Conservation (phyloP, 2,888 invertebrate genomes). For the Hedychridium roseum region DNA sequence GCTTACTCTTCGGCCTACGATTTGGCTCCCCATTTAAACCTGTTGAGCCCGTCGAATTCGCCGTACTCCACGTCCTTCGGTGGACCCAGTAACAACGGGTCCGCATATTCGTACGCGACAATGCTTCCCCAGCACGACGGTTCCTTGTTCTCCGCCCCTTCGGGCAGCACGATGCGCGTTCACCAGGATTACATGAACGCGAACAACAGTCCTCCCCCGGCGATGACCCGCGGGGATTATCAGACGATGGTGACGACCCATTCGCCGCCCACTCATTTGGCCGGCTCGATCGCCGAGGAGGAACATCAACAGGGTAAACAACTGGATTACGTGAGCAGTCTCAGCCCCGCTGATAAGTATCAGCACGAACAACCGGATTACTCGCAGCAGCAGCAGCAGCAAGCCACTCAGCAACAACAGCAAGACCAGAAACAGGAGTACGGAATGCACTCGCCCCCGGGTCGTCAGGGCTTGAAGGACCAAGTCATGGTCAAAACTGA, state of each 20-base stretch:
- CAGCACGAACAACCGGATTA: constrained; percentile 71
- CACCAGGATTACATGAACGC: constrained; percentile 73
- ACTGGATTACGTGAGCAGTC: constrained; percentile 53
- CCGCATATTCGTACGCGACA: constrained; percentile 61
- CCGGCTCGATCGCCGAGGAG: constrained; percentile 55
- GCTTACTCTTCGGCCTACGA: constrained; percentile 82
- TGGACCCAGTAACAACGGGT: constrained; percentile 56
- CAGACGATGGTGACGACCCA: constrained; percentile 58
- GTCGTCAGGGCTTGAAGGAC: constrained; percentile 64
- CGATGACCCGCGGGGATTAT: constrained; percentile 62
- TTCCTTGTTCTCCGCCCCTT: constrained; percentile 72
- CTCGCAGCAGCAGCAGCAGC: constrained; percentile 66
- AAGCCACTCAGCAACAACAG: constrained; percentile 37
- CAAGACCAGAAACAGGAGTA: constrained; percentile 56
- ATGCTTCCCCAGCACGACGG: constrained; percentile 78
- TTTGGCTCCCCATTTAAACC: constrained; percentile 76
- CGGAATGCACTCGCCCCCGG: constrained; percentile 54
- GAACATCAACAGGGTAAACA: constrained; percentile 55
- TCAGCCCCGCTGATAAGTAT: constrained; percentile 67
- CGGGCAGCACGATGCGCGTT: constrained; percentile 65
- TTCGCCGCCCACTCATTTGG: constrained; percentile 55
- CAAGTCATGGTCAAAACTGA: constrained; percentile 68
- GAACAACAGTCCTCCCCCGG: constrained; percentile 72
- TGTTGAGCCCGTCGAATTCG: constrained; percentile 74
- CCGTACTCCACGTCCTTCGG: constrained; percentile 71